Conservation (phyloP, 2,113 vertebrate genomes). For the Anhinga anhinga region DNA sequence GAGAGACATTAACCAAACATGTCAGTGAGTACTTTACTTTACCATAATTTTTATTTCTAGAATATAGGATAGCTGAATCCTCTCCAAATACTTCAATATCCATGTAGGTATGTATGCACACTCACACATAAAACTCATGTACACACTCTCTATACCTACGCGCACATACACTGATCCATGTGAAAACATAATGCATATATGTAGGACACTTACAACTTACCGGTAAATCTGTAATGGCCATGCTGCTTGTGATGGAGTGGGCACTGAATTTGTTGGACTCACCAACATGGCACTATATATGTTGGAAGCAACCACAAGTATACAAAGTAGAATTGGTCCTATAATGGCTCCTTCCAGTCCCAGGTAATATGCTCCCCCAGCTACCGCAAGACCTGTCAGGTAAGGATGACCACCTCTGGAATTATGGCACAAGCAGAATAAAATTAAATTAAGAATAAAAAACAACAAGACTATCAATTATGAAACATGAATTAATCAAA, state of each 20-base stretch:
- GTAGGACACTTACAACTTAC: conserved; percentile 64
- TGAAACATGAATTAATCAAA: not conserved
- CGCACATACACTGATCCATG: fast-evolving
- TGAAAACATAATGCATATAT: not conserved
- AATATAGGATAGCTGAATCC: not conserved
- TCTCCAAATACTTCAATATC: not conserved
- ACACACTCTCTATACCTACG: not conserved
- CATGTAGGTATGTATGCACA: not conserved
- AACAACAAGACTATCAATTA: not conserved
- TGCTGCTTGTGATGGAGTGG: conserved; percentile 83
- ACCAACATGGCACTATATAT: conserved; percentile 98
- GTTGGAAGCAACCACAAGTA: conserved; percentile 96
- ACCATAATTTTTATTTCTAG: not conserved
- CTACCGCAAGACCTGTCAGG: conserved; percentile 93
- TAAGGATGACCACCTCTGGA: conserved; percentile 95
- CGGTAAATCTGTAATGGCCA: conserved; percentile 81
- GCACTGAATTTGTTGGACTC: conserved; percentile 87
- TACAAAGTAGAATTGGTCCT: conserved; percentile 96
- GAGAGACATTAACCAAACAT: not conserved
- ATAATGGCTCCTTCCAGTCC: conserved; percentile 98
- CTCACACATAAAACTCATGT: not conserved
- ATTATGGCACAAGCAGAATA: not conserved
- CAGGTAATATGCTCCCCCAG: conserved; percentile 94
- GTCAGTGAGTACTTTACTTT: not conserved
- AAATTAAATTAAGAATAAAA: not conserved